Percentiles rank a stretch among this genome's conserved stretches.
phyloP scores from a whole-genome alignment of 1,140 invertebrate genomes.

The Drosophila novamexicana region DNA sequence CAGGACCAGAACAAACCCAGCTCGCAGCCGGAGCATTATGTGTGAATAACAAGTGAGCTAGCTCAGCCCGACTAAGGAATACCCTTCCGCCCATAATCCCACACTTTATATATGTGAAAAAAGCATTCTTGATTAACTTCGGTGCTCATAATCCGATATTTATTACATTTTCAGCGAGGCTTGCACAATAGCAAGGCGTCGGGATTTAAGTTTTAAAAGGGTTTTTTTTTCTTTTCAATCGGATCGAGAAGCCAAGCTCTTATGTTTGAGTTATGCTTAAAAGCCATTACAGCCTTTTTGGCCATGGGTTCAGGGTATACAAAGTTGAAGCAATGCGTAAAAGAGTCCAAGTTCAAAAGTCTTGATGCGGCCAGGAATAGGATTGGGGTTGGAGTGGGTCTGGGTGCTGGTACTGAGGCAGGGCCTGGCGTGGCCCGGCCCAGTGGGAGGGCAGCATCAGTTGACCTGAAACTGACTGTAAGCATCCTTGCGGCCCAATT shows the following conservation, averaged over 20 bases:
- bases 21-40: conserved; percentile 15
- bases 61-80: neutral
- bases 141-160: no score
- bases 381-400: neutral
- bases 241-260: no score
- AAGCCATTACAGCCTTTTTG: neutral
- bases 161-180: no score
- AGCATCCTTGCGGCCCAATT: conserved; percentile 64
- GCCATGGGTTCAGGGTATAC: neutral
- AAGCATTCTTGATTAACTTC: no score
- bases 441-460: conserved; percentile 15
- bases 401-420: neutral
- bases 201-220: no score
- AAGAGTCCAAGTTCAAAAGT: conserved; percentile 62
- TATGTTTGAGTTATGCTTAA: neutral
- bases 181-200: no score
- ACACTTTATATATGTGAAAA: no score
- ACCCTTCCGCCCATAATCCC: neutral
- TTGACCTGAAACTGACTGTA: conserved; percentile 64
- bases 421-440: neutral
- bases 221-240: no score
- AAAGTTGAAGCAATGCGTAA: conserved; percentile 20
- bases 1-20: conserved; percentile 1
- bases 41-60: conserved; percentile 17
- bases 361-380: conserved; percentile 20